These are phyloP conservation scores for Hydrotaea diabolus DNA, from an alignment of 2,888 invertebrate genomes.

Conservation along the genomic window DNA sequence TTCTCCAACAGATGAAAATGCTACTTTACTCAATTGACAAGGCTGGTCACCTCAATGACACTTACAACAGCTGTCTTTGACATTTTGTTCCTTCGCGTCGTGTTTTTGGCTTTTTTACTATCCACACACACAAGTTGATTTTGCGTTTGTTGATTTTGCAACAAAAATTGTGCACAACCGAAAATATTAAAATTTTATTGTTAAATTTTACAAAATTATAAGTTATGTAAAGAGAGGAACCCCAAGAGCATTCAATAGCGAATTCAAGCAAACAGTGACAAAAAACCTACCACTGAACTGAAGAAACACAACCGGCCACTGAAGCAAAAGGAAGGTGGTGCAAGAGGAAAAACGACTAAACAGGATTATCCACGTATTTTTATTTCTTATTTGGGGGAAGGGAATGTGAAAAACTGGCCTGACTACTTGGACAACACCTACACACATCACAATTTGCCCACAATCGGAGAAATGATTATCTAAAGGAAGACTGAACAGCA, in stretches of 20 bases:
- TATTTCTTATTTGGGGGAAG: background rate
- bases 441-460: constrained; percentile 12
- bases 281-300: too few species aligned
- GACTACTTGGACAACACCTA: constrained; percentile 16
- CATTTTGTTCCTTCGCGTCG: too few species aligned
- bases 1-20: too few species aligned
- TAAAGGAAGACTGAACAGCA: constrained; percentile 13
- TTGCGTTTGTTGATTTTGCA: too few species aligned
- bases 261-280: too few species aligned
- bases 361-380: constrained; percentile 27
- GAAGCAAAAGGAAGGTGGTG: background rate
- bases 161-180: too few species aligned
- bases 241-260: too few species aligned
- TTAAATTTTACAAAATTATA: background rate
- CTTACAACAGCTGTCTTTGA: constrained; percentile 15
- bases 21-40: too few species aligned
- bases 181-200: background rate
- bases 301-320: too few species aligned
- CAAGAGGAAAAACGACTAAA: background rate
- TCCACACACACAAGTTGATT: too few species aligned
- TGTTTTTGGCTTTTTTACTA: too few species aligned
- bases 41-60: too few species aligned
- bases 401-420: constrained; percentile 24
- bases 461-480: constrained; percentile 30
- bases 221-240: constrained; percentile 53